Evolutionary conservation across 2,888 invertebrate genomes (phyloP), one percentile per base, ranked within the genome.

Genomic region (Euplagia quadripunctaria): DNA sequence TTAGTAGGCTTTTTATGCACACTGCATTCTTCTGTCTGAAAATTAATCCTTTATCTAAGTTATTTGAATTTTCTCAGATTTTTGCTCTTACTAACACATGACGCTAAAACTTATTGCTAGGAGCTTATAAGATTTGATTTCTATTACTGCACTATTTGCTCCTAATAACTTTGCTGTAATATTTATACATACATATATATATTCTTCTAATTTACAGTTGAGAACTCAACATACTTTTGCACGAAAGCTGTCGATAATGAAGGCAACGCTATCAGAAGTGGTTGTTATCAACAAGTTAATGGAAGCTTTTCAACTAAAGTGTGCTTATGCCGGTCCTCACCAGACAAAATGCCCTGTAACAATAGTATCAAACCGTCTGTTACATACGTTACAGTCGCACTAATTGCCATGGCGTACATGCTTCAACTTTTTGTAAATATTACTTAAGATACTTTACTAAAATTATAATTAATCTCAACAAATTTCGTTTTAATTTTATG

Each of bases 201-300:
- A 9, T 46, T 46, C 16, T 69, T 67, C 41, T 73, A 58, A 49
- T 74, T 96, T 96, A 55, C 89, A 97, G 97, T 96, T 78, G 96
- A 97, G 88, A 97, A 97, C 87, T 96, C 97, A 4, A 97, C 97
- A 0, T 97, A 97, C 83, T 96, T 97, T 97, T 97, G 97, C 86
- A 97, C 97, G 66, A 96, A 97, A 87, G 97, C 97, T 0, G 93
- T 96, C 52, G 92, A 96, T 72, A 87, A 90, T 14, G 87, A 87
- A 7, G 96, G 95, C 69, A 88, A 92, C 1, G 91, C 94, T 0
- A 94, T 96, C 72, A 96, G 93, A 8, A 94, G 91, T 71, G 97
- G 97, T 5, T 97, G 97, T 86, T 97, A 95, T 87, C 94, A 93
- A 67, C 96, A 97, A 80, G 86, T 77, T 11, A 89, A 91, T 42